Conservation (phyloP, 35 echinoderm and acorn worm species). For the Heliocidaris tuberculata region DNA sequence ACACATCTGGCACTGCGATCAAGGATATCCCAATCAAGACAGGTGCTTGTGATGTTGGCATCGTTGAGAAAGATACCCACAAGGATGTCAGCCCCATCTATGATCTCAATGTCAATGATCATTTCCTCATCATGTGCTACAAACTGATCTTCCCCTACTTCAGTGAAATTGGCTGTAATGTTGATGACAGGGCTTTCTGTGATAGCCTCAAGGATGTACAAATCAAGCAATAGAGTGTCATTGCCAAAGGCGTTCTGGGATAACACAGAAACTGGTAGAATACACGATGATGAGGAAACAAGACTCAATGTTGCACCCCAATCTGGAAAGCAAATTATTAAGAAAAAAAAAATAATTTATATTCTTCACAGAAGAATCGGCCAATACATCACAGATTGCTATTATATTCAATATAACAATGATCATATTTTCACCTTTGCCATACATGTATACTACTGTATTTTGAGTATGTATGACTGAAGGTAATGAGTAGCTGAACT, state of each 20-base stretch:
- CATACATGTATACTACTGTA: not conserved
- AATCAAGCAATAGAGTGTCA: not conserved
- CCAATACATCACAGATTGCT: too few species aligned
- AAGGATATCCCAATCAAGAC: not conserved
- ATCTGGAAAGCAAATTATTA: slow-evolving; percentile 1
- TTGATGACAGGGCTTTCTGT: not conserved
- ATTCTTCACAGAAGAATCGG: too few species aligned
- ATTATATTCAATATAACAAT: too few species aligned
- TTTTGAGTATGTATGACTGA: not conserved
- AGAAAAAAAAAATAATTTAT: not conserved
- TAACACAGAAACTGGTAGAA: not conserved
- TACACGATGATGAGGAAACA: not conserved
- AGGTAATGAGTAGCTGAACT: not conserved
- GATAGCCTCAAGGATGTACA: not conserved
- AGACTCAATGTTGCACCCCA: slow-evolving; percentile 12
- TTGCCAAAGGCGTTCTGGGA: slow-evolving; percentile 41
- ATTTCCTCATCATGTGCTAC: not conserved
- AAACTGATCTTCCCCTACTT: not conserved
- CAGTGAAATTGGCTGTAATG: slow-evolving; percentile 22
- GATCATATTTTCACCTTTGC: not conserved
- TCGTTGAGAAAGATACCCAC: slow-evolving; percentile 1
- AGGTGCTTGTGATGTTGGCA: not conserved
- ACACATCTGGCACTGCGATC: slow-evolving; percentile 25
- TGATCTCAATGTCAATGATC: slow-evolving; percentile 8
- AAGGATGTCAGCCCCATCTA: not conserved